Percentiles rank a stretch among this genome's conserved stretches.
phyloP scores from a whole-genome alignment of 2,113 vertebrate species.

The Leptocoma aspasia region DNA sequence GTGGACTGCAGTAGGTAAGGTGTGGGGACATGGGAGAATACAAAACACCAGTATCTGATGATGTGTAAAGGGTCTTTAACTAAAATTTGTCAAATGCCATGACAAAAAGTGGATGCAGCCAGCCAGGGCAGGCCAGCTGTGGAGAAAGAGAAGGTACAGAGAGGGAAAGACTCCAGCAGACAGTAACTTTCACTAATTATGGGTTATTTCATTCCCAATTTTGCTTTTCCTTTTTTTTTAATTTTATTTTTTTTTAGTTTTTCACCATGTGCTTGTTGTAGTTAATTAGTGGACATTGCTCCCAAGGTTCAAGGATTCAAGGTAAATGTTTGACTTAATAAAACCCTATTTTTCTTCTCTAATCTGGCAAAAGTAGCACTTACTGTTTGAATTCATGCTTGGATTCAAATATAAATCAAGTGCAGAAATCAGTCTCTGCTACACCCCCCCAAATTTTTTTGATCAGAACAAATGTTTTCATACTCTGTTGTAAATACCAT shows the following conservation, averaged over 20 bases:
- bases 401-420: background rate
- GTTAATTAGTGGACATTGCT: background rate
- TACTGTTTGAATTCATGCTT: background rate
- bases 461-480: background rate
- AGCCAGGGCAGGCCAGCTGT: background rate
- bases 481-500: background rate
- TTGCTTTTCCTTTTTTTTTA: background rate
- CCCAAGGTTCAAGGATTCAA: background rate
- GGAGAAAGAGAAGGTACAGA: background rate
- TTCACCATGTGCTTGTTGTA: background rate
- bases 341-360: background rate
- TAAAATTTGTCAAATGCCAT: background rate
- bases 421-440: background rate
- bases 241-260: background rate
- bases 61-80: rapidly evolving
- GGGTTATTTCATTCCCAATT: background rate
- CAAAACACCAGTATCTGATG: background rate
- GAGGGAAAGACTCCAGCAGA: background rate
- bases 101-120: background rate
- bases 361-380: background rate
- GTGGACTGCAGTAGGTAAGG: background rate
- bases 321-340: background rate
- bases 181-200: background rate
- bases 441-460: background rate
- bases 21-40: background rate